Percentiles rank a stretch among this genome's conserved stretches.
Evolutionary conservation across 2,113 vertebrate genomes (phyloP).

Genomic region (Crypturellus undulatus): DNA sequence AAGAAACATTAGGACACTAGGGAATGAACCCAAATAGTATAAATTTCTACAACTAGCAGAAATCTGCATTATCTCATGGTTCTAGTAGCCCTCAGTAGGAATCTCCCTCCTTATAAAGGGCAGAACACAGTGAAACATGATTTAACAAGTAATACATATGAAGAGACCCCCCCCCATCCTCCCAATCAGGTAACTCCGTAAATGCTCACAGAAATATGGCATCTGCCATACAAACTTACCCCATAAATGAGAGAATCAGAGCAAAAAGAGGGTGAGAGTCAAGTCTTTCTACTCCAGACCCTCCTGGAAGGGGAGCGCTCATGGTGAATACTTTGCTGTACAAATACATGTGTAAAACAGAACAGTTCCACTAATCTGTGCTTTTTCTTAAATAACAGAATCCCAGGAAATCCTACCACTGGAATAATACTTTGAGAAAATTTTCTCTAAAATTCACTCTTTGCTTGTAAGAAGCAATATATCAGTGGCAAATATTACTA

Average conservation of each 20-base stretch:
- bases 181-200: background rate
- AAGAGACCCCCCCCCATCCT: background rate
- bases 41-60: background rate
- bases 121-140: background rate
- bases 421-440: background rate
- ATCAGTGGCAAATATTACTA: background rate
- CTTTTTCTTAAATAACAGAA: background rate
- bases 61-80: background rate
- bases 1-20: background rate
- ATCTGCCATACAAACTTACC: background rate
- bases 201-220: background rate
- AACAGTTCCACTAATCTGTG: background rate
- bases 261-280: background rate
- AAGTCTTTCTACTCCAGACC: background rate
- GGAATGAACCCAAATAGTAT: background rate
- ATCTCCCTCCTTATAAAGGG: background rate
- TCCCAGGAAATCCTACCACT: background rate
- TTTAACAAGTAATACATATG: background rate
- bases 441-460: background rate
- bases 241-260: background rate
- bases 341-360: background rate
- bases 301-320: background rate
- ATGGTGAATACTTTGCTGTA: background rate
- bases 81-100: background rate
- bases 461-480: background rate